Conservation (phyloP, 2,113 vertebrate species). For the Odobenus rosmarus region DNA sequence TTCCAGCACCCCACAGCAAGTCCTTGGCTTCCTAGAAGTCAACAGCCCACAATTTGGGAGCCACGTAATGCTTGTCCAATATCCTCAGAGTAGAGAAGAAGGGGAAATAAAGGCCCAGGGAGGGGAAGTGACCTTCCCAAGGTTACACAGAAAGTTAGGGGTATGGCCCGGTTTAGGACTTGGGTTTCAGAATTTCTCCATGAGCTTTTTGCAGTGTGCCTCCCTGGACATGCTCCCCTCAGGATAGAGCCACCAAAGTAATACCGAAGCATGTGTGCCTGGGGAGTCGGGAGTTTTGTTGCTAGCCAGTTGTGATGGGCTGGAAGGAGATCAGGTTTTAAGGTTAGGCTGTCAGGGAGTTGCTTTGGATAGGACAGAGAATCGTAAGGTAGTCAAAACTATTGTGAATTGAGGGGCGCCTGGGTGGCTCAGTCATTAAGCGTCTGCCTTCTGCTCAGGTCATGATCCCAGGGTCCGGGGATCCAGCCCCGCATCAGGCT, state of each 20-base stretch:
- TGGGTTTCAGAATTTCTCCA: neutral
- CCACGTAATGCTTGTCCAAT: neutral
- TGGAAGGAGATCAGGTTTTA: neutral
- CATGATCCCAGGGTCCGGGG: too few relatives aligned
- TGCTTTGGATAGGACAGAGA: neutral
- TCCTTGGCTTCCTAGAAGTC: neutral
- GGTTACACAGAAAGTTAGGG: neutral
- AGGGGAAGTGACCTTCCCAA: neutral
- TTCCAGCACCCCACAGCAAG: neutral
- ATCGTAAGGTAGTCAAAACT: neutral
- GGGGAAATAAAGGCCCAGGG: neutral
- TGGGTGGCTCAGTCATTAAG: too few relatives aligned
- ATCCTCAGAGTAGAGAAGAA: neutral
- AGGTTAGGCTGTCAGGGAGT: neutral
- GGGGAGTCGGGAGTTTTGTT: neutral
- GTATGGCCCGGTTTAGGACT: neutral
- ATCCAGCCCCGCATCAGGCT: too few relatives aligned
- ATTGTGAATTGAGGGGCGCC: neutral
- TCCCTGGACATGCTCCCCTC: neutral
- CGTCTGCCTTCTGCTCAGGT: too few relatives aligned
- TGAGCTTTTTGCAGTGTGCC: neutral
- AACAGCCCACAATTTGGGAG: neutral
- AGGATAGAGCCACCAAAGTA: neutral
- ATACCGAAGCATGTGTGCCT: neutral
- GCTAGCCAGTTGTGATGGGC: neutral